Base-by-base conservation (phyloP, 2,888 invertebrate genomes). In the Megaustenia siamemsis region DNA sequence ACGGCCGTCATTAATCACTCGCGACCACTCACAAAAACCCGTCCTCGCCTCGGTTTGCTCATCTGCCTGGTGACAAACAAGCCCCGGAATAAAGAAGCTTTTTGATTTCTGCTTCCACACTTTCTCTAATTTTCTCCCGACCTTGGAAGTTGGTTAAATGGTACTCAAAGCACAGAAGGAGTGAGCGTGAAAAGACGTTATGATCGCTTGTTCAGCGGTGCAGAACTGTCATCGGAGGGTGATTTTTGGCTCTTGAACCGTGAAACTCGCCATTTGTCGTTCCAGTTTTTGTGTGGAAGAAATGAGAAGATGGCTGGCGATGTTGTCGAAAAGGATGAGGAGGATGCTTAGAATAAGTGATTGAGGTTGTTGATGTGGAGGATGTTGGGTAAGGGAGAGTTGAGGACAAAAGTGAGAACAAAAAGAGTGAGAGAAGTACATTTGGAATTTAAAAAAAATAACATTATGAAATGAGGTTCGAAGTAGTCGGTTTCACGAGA, bases 1-100 rank as follows among this genome's bases (percentile, higher is more conserved):
- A 77, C 66, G 4, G 38, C 45, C 1, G 2, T 40, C 78, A 66
- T 78, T n/a, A 78, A 78, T 78, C 78, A 78, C 45, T 76, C 56
- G 24, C 32, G 28, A 35, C 73, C 73, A 32, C 53, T 49, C 21
- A 49, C 32, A 32, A 15, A 49, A 49, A 6, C 32, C 6, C 66
- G 8, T n/a, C n/a, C n/a, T 32, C 18, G 53, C 69, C 6, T 40
- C 4, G 21, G 4, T 21, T 24, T 32, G 73, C 32, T 49, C 49
- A 35, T 18, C 49, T 73, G 32, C 49, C 32, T 5, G 2, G 49
- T 73, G 73, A 28, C 73, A 49, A 49, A 73, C 49, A 73, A 35
- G 15, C 18, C 49, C 18, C 2, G 8, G 73, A 32, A 73, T 73
- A 49, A 45, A 73, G 28, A 49, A 49, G 49, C 73, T 32, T 49